Evolutionary conservation across 2,888 invertebrate genomes (phyloP), one percentile per base, ranked within the genome.

Genomic region (Troides aeacus): DNA sequence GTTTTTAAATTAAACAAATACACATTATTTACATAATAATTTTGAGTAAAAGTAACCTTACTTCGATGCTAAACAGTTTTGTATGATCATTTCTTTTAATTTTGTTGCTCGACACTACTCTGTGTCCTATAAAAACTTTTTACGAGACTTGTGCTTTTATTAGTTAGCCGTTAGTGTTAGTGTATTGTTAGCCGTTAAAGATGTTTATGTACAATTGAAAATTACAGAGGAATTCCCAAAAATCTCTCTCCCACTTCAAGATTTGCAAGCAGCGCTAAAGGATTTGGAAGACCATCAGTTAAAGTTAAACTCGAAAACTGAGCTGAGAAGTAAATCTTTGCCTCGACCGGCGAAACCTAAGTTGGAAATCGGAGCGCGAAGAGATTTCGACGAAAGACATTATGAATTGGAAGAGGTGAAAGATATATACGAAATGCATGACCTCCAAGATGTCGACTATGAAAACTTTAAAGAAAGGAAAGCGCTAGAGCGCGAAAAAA

Each of bases 391-490:
- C 2, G 87, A 86, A 2, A 78, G 86, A 64, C 76, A 83, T 69
- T 82, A 83, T 72, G 82, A 90, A 68, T 64, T 82, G 56, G 83
- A 90, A 1, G 88, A 88, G 0, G 79, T 86, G 39, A 86, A 83
- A n/a, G 93, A 93, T 57, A 81, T 84, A 70, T 84, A 81, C 42
- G 89, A 90, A 73, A 90, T 91, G 90, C 91, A 90, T 36, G 91
- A 92, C 68, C 79, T 92, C 0, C 83, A 85, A 53, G 90, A 90
- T 8, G 90, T 92, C 0, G 92, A 92, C 62, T 90, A 85, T 68
- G 90, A 91, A 68, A 92, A 91, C 56, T 94, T 93, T 72, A 90
- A 90, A 53, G 94, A 94, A 79, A 89, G 76, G 77, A 91, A 83
- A 72, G 80, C 89, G 74, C 24, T 84, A 42, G 75, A 88, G 67